phyloP scores from a whole-genome alignment of 2,113 vertebrate species.

The Poicephalus gulielmi region DNA sequence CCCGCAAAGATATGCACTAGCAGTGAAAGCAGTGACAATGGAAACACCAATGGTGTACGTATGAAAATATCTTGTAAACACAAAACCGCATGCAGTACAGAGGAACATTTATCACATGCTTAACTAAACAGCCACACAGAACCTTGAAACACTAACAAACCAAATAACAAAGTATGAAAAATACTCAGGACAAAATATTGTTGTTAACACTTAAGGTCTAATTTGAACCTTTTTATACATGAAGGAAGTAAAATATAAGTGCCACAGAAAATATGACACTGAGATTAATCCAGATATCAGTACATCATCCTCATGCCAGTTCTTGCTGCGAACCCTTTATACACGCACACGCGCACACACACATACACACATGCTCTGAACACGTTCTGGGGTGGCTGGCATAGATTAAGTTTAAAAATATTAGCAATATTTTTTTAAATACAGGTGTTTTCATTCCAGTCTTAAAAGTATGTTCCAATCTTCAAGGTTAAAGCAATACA shows the following conservation, averaged over 20 bases:
- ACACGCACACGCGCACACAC: background rate
- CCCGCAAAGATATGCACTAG: background rate
- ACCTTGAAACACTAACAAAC: background rate
- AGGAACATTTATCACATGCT: constrained; percentile 28
- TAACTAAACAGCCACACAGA: constrained; percentile 31
- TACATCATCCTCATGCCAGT: background rate
- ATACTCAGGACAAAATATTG: background rate
- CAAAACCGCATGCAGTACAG: constrained; percentile 27
- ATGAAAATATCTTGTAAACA: constrained; percentile 18
- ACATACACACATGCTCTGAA: background rate
- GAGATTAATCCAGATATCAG: constrained; percentile 70
- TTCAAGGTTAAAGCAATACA: background rate
- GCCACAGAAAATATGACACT: constrained; percentile 45
- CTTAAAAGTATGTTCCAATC: background rate
- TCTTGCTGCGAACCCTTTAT: background rate
- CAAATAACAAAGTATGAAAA: background rate
- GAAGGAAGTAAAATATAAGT: constrained; percentile 32
- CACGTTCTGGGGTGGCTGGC: background rate
- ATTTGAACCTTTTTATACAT: constrained; percentile 27
- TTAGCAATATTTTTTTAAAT: background rate
- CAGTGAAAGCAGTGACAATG: background rate
- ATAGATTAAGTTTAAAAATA: background rate
- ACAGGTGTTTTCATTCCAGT: background rate
- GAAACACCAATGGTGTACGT: background rate
- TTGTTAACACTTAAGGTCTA: background rate